These are phyloP conservation scores for Mesochorus sp. DNA, from an alignment of 2,888 invertebrate genomes.

Conservation along the genomic window DNA sequence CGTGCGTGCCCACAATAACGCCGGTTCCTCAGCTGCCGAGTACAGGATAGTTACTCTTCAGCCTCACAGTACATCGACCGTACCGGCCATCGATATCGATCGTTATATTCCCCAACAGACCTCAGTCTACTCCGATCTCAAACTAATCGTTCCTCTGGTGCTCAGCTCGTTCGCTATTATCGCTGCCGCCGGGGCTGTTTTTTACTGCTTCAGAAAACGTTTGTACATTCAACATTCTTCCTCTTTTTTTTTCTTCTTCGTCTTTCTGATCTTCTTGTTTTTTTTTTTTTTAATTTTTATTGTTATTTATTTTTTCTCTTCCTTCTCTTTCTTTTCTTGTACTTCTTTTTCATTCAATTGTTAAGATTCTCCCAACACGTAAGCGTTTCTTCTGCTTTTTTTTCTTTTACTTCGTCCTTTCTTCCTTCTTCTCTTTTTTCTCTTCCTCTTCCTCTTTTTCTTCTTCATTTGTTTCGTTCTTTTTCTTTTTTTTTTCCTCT, in stretches of 20 bases:
- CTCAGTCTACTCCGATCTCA: constrained; percentile 78
- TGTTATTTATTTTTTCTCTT: background rate
- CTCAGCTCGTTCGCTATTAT: constrained; percentile 79
- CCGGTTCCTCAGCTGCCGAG: constrained; percentile 91
- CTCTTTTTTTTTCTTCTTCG: background rate
- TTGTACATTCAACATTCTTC: too few species aligned
- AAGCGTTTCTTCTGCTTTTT: too few species aligned
- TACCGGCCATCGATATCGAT: constrained; percentile 78
- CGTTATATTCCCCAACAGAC: constrained; percentile 79
- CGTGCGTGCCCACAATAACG: constrained; percentile 90
- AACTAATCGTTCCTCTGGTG: constrained; percentile 79
- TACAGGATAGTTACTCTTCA: constrained; percentile 94
- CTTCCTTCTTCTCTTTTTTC: too few species aligned
- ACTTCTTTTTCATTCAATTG: background rate
- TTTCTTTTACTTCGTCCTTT: too few species aligned
- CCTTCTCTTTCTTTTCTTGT: background rate
- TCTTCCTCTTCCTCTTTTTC: too few species aligned
- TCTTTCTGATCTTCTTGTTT: background rate
- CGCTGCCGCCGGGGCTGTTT: constrained; percentile 79
- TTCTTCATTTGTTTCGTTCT: too few species aligned
- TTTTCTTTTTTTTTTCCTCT: too few species aligned
- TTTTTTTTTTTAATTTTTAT: background rate
- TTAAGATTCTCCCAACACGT: too few species aligned
- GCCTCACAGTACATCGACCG: constrained; percentile 89
- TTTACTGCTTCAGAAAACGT: constrained; percentile 81